Percentiles rank a stretch among this genome's conserved stretches.
These are phyloP conservation scores for Carcinoscorpius rotundicauda DNA, from an alignment of 1,140 invertebrate genomes.

Conservation along the genomic window DNA sequence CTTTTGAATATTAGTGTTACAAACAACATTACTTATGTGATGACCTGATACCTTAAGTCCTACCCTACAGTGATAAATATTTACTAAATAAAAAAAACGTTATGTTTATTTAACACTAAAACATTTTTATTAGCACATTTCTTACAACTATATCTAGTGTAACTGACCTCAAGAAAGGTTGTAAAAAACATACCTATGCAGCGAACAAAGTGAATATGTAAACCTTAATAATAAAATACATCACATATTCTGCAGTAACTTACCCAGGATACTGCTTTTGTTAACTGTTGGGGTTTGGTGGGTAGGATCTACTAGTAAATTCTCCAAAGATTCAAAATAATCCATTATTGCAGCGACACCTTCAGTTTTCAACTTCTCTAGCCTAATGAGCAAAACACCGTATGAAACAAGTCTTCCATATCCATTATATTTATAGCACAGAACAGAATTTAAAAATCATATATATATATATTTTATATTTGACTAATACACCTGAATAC, in stretches of 20 bases:
- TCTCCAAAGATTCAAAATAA: conserved; percentile 42
- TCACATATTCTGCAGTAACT: neutral
- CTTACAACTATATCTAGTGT: too few species aligned
- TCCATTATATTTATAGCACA: conserved; percentile 18
- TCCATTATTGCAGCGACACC: conserved; percentile 49
- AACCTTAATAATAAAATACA: too few species aligned
- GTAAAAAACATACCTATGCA: too few species aligned
- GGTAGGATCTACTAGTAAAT: conserved; percentile 34
- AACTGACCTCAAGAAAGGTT: too few species aligned
- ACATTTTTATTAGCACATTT: too few species aligned
- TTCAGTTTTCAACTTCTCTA: conserved; percentile 39
- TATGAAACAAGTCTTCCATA: conserved; percentile 40
- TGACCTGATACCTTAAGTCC: too few species aligned
- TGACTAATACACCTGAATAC: neutral
- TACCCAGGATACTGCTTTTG: conserved; percentile 26
- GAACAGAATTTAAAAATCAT: neutral
- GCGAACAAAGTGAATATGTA: too few species aligned
- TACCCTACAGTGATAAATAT: too few species aligned
- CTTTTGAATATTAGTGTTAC: too few species aligned
- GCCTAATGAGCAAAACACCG: conserved; percentile 24
- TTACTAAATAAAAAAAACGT: too few species aligned
- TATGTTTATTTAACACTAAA: too few species aligned
- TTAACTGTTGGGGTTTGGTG: conserved; percentile 30
- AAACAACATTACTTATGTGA: too few species aligned
- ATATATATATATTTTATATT: neutral